Evolutionary conservation across 2,888 invertebrate genomes (phyloP), one percentile per base, ranked within the genome.

Genomic region (Drosophila monieri): DNA sequence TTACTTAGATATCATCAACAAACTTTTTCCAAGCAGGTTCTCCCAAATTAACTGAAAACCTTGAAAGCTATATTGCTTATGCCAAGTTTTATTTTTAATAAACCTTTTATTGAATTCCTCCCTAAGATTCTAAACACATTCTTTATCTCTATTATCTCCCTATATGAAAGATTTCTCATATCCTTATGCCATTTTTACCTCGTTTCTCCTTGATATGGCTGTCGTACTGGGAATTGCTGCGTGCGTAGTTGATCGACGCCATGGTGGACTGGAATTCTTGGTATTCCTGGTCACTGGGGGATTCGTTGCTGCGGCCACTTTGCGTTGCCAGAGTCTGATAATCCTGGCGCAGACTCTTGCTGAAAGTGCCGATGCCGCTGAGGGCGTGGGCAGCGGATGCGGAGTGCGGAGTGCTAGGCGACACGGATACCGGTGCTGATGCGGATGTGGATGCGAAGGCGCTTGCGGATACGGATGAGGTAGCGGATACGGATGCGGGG

Each of bases 141-240:
- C 8, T 27, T 27, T 1, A 27, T 27, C 9, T 27, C 3, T 27
- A 2, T 0, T 27, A 27, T 27, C n/a, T 27, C 25, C 27, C 9
- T 27, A 9, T 27, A 3, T 27, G 2, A 8, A 1, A 27, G 9
- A 27, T 9, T 3, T 27, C 27, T 2, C 27, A 0, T 2, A 3
- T 27, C 27, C 9, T 27, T 6, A 3, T 9, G 27, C 27, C 27
- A 3, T 15, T 30, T 62, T 93, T 94, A 97, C 97, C 96, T 96
- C 95, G 94, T 90, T 96, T 96, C 92, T 95, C 94, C 83, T 95
- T 95, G 90, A 97, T 97, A 92, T 97, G 97, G 59, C 95, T 95
- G 92, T 97, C 97, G 92, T 95, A 97, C 92, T 96, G 96, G 87
- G 95, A 95, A 90, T 95, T 95, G 92, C 95, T 96, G 90, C 96